A percentile compares a stretch with the other conserved stretches of the same genome.
These are phyloP conservation scores for Holothuria glaberrima DNA, from an alignment of 35 echinoderm and acorn worm species.

Conservation along the genomic window DNA sequence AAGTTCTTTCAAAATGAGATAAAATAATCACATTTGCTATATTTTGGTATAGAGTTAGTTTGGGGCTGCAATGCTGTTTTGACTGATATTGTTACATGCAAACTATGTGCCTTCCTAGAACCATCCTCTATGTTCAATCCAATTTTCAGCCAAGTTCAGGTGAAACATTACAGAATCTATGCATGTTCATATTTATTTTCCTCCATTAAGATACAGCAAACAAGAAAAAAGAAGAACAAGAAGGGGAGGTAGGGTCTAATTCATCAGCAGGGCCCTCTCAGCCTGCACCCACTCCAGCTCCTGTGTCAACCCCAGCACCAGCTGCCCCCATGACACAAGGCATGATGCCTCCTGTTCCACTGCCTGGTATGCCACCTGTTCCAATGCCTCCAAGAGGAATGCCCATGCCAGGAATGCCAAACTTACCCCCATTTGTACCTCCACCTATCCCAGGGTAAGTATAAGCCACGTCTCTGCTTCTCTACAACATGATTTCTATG, in stretches of 20 bases:
- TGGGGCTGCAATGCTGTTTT: too few species aligned
- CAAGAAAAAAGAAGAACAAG: constrained; percentile 44
- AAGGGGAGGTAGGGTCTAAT: constrained; percentile 25
- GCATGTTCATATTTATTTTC: constrained; percentile 12
- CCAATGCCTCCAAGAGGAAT: constrained; percentile 74
- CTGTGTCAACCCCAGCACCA: constrained; percentile 4
- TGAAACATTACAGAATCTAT: background rate
- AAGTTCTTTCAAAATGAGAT: too few species aligned
- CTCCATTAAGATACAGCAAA: constrained; percentile 11
- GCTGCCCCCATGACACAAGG: constrained; percentile 44
- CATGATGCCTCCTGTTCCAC: constrained; percentile 67
- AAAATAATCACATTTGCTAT: too few species aligned
- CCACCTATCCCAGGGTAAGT: constrained; percentile 91
- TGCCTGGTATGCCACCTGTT: constrained; percentile 85
- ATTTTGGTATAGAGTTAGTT: too few species aligned
- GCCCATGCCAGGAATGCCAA: constrained; percentile 60
- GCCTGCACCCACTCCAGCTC: background rate
- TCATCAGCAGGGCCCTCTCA: constrained; percentile 28
- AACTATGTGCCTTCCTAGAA: too few species aligned
- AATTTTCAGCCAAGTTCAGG: background rate
- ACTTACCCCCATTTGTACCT: constrained; percentile 69
- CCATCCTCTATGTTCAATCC: too few species aligned
- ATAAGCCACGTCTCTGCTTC: too few species aligned
- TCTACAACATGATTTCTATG: too few species aligned
- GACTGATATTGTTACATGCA: too few species aligned